Conservation (phyloP, 2,797 vertebrate genomes). For the Thalassophryne amazonica region DNA sequence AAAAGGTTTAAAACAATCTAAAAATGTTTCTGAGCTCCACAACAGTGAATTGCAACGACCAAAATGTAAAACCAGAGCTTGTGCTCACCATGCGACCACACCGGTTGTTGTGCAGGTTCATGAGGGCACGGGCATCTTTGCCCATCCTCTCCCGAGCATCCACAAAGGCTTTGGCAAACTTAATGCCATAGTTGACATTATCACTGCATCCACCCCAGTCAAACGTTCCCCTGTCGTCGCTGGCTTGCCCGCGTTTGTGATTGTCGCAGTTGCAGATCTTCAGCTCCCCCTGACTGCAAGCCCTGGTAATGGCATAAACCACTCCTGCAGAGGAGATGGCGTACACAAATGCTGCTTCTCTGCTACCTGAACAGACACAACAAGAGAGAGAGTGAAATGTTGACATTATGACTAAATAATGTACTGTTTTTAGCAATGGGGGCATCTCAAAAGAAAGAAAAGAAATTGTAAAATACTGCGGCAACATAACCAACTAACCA, state of each 20-base stretch:
- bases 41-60: neutral
- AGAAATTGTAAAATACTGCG: too few relatives aligned
- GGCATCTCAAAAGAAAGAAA: too few relatives aligned
- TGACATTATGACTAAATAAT: neutral
- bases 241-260: conserved; percentile 84
- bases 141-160: conserved; percentile 93
- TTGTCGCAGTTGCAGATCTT: conserved; percentile 91
- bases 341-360: conserved; percentile 96
- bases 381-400: neutral
- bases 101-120: conserved; percentile 98
- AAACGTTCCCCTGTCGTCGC: conserved; percentile 86
- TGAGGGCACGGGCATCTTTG: conserved; percentile 92
- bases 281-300: conserved; percentile 94
- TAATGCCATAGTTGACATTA: conserved; percentile 94
- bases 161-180: conserved; percentile 93
- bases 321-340: conserved; percentile 97
- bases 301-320: conserved; percentile 92
- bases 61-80: neutral
- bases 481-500: too few relatives aligned
- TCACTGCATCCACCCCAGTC: conserved; percentile 99
- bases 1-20: neutral
- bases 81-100: conserved; percentile 93
- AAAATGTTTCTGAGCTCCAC: neutral
- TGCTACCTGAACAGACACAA: conserved; percentile 81
- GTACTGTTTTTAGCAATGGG: too few relatives aligned